Evolutionary conservation across 2,888 invertebrate species (phyloP), one percentile per base, ranked within the genome.

Genomic region (Tenthredo scrophulariae): DNA sequence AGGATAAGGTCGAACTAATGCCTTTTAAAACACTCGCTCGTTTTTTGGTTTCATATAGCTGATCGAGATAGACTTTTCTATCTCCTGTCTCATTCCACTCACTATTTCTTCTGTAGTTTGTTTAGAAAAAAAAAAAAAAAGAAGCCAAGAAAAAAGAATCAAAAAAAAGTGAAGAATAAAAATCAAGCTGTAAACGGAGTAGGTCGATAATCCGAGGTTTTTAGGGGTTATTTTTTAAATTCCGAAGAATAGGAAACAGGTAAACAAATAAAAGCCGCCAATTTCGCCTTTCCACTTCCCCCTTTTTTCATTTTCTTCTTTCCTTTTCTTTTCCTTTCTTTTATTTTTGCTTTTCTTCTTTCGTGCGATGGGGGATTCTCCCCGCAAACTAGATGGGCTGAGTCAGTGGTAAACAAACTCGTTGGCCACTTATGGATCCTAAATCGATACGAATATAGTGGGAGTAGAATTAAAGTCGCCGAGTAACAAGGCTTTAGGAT

Each of bases 351-450:
- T 40, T 10, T n/a, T 18, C 29, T 18, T 70, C 50, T 10, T n/a
- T 29, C 15, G 9, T 58, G 70, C 13, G 15, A 54, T 46, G n/a
- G 77, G 77, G 29, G n/a, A 46, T 77, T 75, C 46, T 18, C 15
- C 46, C 75, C 46, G 26, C 13, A 50, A 75, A 46, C 46, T 75
- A 54, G 54, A 77, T 54, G 77, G 46, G 26, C 54, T 43, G 13
- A 54, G 50, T 50, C 77, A 29, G 58, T 58, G 62, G 80, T 80
- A 80, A 84, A 67, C 72, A 72, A 84, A 84, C 72, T 74, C 84
- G 72, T 75, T 84, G 40, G 62, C 40, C 40, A 50, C 54, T 29
- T 54, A 40, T 67, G 67, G 67, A 67, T 67, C 6, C 67, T 6
- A 7, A 18, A 37, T 80, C 80, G 58, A 40, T 80, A 6, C 58